Base-by-base conservation (phyloP, 2,888 invertebrate species). In the Cryptops parisi region DNA sequence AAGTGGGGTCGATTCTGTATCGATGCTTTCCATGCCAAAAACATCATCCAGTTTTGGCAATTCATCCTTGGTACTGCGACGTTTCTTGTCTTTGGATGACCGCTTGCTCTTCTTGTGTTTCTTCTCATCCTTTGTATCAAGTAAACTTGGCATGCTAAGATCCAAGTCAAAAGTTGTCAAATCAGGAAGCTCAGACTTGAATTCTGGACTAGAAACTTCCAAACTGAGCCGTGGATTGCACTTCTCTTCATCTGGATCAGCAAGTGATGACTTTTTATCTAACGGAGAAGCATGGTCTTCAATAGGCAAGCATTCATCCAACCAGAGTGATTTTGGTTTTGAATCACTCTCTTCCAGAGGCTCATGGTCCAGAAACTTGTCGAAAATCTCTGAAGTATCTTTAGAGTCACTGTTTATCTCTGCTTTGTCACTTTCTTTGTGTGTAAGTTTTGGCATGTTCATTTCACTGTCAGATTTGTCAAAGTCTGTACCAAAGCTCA, bases 401-500 rank as follows among this genome's bases (percentile, higher is more conserved):
- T 33, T 33, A 15, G 43, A 12, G 6, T 41, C 17, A 41, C 9
- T 12, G 9, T 5, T 6, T 12, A 12, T 41, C 17, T 19, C 43
- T 12, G 17, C 19, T 46, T 22, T 19, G 5, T 46, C 22, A 5
- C 25, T 25, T 46, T 46, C 46, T 24, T 46, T 46, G 4, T 5
- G 24, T 22, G 19, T 24, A 12, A 46, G 25, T 9, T 19, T 9
- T 12, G 21, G 15, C 21, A 46, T 46, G 9, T n/a, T 6, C 9
- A 6, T 21, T 23, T 46, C 46, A 23, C 46, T 46, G 25, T 46
- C 46, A 21, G 46, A 46, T 23, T 46, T 46, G 6, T 46, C 46
- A 12, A 17, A 46, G 6, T 46, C 46, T 6, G 25, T 9, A 17
- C n/a, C 12, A 17, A 12, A 46, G 17, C 17, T 41, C 17, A 41